phyloP scores from a whole-genome alignment of 2,797 vertebrate genomes.

The Scolopax bukidnonensis region DNA sequence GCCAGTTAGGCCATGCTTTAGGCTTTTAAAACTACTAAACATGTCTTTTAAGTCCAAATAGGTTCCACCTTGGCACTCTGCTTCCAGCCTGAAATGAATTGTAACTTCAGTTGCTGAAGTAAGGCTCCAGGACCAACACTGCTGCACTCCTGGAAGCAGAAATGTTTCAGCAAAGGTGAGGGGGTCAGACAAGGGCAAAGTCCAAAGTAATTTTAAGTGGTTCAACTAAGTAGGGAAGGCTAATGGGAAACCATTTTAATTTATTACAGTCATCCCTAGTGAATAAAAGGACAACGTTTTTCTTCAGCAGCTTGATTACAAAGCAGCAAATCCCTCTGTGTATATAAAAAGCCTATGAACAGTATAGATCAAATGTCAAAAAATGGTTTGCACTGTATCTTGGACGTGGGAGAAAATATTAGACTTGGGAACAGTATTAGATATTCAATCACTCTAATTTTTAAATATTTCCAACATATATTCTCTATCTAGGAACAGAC shows the following conservation, averaged over 20 bases:
- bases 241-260: slow-evolving; percentile 74
- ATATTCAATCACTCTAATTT: background rate
- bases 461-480: background rate
- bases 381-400: background rate
- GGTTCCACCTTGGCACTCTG: background rate
- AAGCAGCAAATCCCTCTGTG: slow-evolving; percentile 74
- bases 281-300: slow-evolving; percentile 72
- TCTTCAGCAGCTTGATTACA: slow-evolving; percentile 70
- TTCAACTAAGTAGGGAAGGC: slow-evolving; percentile 66
- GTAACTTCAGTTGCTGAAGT: slow-evolving; percentile 35
- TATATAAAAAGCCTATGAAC: slow-evolving; percentile 57
- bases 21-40: background rate
- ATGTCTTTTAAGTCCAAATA: background rate
- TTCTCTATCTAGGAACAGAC: background rate
- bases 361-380: slow-evolving; percentile 56
- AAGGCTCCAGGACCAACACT: slow-evolving; percentile 15
- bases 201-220: slow-evolving; percentile 75
- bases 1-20: background rate
- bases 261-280: slow-evolving; percentile 71
- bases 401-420: background rate
- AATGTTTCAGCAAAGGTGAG: slow-evolving; percentile 64
- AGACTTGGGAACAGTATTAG: background rate
- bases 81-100: slow-evolving; percentile 2
- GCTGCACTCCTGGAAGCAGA: slow-evolving; percentile 45
- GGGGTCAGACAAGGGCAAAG: slow-evolving; percentile 74